These are phyloP conservation scores for Megaleporinus macrocephalus DNA, from an alignment of 2,113 vertebrate species.

Conservation along the genomic window DNA sequence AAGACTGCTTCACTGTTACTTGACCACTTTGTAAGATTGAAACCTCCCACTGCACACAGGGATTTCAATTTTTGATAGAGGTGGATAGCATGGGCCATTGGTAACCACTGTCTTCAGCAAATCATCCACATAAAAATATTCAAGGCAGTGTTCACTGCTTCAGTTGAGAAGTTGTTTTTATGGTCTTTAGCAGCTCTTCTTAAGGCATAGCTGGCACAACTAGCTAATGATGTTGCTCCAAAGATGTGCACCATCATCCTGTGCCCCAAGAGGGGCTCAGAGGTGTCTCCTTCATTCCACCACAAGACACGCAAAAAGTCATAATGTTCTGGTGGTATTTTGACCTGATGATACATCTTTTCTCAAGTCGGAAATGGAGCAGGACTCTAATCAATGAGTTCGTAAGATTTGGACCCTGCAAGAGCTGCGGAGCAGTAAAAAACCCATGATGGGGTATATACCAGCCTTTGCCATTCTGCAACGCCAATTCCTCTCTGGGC, in stretches of 20 bases:
- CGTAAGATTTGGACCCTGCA: constrained; percentile 23
- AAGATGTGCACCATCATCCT: too few species aligned
- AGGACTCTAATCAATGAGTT: constrained; percentile 16
- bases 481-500: not conserved
- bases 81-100: not conserved
- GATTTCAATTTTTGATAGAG: not conserved
- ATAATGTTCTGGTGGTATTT: too few species aligned
- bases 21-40: constrained; percentile 37
- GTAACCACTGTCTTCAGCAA: not conserved
- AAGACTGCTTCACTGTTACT: constrained; percentile 26
- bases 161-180: not conserved
- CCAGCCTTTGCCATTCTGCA: not conserved
- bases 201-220: too few species aligned
- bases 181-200: constrained; percentile 29
- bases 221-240: too few species aligned
- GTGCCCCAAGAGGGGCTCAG: too few species aligned
- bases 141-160: not conserved
- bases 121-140: constrained; percentile 19
- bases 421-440: constrained; percentile 23
- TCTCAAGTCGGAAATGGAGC: not conserved
- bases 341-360: constrained; percentile 12
- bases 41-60: constrained; percentile 32
- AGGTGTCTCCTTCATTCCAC: not conserved
- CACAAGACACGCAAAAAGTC: constrained; percentile 29
- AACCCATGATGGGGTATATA: constrained; percentile 29